Conservation (phyloP, 2,113 vertebrate genomes). For the Lonchura striata region DNA sequence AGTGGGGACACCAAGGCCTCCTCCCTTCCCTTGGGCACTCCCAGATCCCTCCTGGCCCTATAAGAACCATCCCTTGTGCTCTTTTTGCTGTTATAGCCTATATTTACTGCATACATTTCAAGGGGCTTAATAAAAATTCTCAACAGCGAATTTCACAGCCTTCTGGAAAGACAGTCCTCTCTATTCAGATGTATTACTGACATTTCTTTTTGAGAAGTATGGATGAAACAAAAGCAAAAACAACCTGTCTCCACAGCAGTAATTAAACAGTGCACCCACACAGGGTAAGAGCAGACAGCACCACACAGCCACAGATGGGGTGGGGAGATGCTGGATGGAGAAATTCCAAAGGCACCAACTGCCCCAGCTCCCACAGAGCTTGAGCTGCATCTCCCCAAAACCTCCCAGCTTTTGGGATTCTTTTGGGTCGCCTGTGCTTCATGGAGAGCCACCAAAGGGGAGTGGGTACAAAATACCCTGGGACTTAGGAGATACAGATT, state of each 20-base stretch:
- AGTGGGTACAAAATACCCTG: background rate
- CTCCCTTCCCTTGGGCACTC: background rate
- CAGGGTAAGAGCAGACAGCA: background rate
- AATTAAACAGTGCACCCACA: background rate
- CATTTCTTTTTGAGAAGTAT: background rate
- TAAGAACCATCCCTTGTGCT: background rate
- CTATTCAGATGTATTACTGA: fast-evolving
- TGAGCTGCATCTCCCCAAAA: background rate
- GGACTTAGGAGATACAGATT: background rate
- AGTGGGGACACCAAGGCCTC: fast-evolving
- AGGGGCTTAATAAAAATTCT: background rate
- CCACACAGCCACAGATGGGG: too few relatives aligned
- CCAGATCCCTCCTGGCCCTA: background rate
- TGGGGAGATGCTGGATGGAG: background rate
- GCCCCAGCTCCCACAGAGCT: background rate
- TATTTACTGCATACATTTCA: background rate
- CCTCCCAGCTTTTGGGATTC: background rate
- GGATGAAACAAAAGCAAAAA: background rate
- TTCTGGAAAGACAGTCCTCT: background rate
- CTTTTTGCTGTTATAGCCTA: background rate
- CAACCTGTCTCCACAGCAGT: background rate
- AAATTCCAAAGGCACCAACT: background rate
- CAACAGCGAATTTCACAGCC: background rate
- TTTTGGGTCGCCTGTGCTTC: background rate
- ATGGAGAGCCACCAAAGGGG: background rate